phyloP scores from a whole-genome alignment of 2,888 invertebrate genomes.

The Gnatocerus cornutus region DNA sequence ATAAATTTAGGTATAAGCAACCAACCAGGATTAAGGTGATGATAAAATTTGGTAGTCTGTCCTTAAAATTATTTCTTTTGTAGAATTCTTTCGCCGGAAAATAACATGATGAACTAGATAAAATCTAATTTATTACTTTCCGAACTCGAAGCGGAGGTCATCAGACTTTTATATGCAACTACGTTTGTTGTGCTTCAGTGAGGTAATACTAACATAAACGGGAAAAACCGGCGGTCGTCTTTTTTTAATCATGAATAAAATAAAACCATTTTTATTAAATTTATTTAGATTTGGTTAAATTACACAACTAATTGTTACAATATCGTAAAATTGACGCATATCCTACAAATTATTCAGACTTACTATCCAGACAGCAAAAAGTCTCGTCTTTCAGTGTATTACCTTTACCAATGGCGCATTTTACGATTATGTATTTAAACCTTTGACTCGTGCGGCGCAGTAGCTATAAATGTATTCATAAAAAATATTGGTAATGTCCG shows the following conservation, averaged over 20 bases:
- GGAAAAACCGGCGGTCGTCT: neutral
- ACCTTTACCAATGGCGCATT: neutral
- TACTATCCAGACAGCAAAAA: neutral
- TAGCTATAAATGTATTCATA: constrained; percentile 13
- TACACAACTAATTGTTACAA: neutral
- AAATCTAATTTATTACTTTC: constrained; percentile 1
- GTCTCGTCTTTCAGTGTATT: neutral
- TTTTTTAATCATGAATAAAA: neutral
- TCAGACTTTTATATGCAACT: neutral
- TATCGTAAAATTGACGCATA: neutral
- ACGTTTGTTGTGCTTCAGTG: neutral
- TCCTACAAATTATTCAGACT: neutral
- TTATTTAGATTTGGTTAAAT: too few species aligned
- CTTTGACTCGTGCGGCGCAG: constrained; percentile 1
- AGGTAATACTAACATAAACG: neutral
- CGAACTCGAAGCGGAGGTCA: neutral
- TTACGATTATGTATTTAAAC: constrained; percentile 6
- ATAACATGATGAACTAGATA: neutral
- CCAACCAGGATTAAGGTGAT: too few species aligned
- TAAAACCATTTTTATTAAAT: neutral
- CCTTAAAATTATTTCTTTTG: neutral
- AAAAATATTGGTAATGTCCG: constrained; percentile 3
- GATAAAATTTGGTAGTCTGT: too few species aligned
- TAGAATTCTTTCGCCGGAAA: neutral
- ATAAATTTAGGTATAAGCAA: too few species aligned